phyloP scores from a whole-genome alignment of 2,888 invertebrate genomes.

The Clitarchus hookeri region DNA sequence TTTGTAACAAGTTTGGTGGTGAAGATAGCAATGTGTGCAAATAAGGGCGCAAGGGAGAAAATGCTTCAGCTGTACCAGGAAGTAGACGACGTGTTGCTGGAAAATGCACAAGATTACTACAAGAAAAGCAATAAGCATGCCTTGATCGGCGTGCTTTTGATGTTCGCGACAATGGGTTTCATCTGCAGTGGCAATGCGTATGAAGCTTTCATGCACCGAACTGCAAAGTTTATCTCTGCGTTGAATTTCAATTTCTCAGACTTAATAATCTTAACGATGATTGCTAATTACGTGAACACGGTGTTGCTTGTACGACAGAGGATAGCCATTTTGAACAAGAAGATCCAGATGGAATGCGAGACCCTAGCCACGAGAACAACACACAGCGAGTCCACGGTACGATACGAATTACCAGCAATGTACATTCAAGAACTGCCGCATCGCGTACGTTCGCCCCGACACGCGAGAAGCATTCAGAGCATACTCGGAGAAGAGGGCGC shows the following conservation, averaged over 20 bases:
- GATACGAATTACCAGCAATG: neutral
- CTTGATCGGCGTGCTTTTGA: neutral
- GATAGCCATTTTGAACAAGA: neutral
- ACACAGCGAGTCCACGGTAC: neutral
- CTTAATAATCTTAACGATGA: neutral
- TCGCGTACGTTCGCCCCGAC: neutral
- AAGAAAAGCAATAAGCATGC: neutral
- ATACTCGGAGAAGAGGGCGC: too few species aligned
- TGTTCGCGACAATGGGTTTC: neutral
- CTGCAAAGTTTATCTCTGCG: neutral
- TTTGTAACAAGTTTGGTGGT: neutral
- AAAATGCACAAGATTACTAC: neutral
- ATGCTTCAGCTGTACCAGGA: neutral
- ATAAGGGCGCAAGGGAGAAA: neutral
- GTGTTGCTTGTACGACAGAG: neutral
- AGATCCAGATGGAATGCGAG: neutral
- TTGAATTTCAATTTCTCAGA: neutral
- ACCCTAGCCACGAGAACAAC: neutral
- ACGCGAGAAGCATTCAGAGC: too few species aligned
- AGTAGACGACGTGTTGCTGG: neutral
- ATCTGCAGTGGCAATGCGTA: neutral
- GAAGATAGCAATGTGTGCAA: neutral
- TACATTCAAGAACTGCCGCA: neutral
- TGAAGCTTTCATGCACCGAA: neutral
- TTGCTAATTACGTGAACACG: neutral